phyloP scores from a whole-genome alignment of 2,888 invertebrate species.

The Actias luna region DNA sequence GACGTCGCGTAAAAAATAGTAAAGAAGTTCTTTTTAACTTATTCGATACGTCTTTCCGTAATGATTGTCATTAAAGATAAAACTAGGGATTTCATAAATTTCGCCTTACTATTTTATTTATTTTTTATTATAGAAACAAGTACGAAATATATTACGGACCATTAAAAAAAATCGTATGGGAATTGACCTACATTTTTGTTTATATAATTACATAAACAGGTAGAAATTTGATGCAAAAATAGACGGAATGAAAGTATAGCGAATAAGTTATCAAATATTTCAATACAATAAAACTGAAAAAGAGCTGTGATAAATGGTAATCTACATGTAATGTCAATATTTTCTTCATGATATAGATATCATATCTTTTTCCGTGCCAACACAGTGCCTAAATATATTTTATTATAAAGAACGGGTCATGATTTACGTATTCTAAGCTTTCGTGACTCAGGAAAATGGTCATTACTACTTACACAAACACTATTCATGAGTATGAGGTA shows the following conservation, averaged over 20 bases:
- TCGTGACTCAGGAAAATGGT: too few relatives aligned
- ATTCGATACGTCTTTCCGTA: conserved; percentile 24
- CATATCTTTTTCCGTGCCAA: too few relatives aligned
- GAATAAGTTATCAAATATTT: not conserved
- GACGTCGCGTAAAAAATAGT: conserved; percentile 43
- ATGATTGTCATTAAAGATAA: conserved; percentile 15
- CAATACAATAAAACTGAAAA: not conserved
- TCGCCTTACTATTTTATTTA: not conserved
- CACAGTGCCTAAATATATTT: too few relatives aligned
- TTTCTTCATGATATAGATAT: too few relatives aligned
- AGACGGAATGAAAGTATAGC: not conserved
- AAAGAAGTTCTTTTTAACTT: conserved; percentile 22
- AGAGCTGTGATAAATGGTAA: too few relatives aligned
- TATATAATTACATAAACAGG: not conserved
- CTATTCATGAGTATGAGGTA: too few relatives aligned
- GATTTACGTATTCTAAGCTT: too few relatives aligned
- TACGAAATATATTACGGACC: conserved; percentile 26
- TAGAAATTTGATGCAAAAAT: not conserved
- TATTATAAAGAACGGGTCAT: too few relatives aligned
- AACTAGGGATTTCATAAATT: not conserved
- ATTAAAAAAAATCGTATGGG: conserved; percentile 31
- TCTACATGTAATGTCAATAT: too few relatives aligned
- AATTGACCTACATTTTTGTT: too few relatives aligned
- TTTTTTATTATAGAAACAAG: not conserved
- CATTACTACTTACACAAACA: too few relatives aligned